phyloP scores from a whole-genome alignment of 2,797 vertebrate species.

The Serranus cabrilla region DNA sequence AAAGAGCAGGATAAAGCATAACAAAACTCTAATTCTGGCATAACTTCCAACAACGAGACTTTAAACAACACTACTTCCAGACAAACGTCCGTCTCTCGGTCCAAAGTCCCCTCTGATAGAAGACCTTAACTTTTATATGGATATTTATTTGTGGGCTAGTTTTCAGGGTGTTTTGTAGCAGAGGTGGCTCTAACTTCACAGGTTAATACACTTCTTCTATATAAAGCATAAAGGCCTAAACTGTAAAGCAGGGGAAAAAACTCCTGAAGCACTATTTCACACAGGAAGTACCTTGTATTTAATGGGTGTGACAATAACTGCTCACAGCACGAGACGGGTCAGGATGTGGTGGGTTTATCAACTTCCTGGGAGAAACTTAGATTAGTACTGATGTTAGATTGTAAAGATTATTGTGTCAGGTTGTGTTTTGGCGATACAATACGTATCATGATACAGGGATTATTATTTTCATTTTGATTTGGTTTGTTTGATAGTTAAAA shows the following conservation, averaged over 20 bases:
- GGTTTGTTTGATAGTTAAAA: too few species aligned
- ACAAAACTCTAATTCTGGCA: too few species aligned
- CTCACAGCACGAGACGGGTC: neutral
- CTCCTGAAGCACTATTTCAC: neutral
- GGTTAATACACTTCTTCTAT: neutral
- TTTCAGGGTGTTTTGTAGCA: neutral
- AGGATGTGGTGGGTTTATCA: neutral
- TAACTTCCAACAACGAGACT: too few species aligned
- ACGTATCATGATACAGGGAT: too few species aligned
- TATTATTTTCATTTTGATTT: too few species aligned
- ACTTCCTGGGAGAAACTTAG: too few species aligned
- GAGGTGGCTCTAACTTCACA: neutral
- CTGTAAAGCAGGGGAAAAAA: neutral
- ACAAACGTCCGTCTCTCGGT: too few species aligned
- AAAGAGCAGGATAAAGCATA: too few species aligned
- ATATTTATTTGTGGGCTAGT: neutral
- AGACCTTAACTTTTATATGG: neutral
- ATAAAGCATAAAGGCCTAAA: neutral
- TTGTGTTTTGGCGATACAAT: too few species aligned
- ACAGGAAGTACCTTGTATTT: neutral
- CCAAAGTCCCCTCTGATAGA: too few species aligned
- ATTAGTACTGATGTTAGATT: neutral
- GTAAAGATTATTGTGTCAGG: neutral
- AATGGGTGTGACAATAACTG: neutral
- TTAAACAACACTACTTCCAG: too few species aligned